Base-by-base conservation (phyloP, 2,888 invertebrate species). In the Crioceris asparagi region DNA sequence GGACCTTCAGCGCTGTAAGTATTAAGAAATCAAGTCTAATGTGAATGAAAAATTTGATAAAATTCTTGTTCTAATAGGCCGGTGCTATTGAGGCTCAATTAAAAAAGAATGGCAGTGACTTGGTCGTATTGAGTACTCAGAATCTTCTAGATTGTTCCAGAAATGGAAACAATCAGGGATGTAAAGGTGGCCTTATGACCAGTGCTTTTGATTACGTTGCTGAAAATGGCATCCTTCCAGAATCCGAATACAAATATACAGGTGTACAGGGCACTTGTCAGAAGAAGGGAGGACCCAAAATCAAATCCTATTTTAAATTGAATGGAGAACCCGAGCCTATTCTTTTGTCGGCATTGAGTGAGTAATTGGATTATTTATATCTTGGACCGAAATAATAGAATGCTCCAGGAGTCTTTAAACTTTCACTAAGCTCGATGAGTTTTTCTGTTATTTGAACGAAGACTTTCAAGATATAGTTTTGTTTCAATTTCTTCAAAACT, bases 151-250 rank as follows among this genome's bases (percentile, higher is more conserved):
- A 65, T 40, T 65, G 65, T 38, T 58, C 58, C 19, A 23, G 11
- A n/a, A 57, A 56, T 4, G 50, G 51, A n/a, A 56, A 57, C n/a
- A 55, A 50, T 36, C 48, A 51, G 51, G 65, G 63, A 3, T 65
- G 64, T 39, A 54, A 56, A 8, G 64, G 64, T 33, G 64, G 64
- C 12, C 57, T 57, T 17, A 59, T 60, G 35, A 60, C 62, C 27
- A 57, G 59, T 12, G 65, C 58, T 2, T 62, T 62, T 26, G 59
- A 60, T 35, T 65, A 62, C 36, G 56, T 63, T 6, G 53, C 57
- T 3, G 57, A 61, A 32, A 53, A 62, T 39, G 63, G 64, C 4
- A 47, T 64, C 3, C 53, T 59, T 5, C 38, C 58, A 30, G 59
- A 59, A 31, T 54, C 51, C 26, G 55, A 56, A 30, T 64, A 64